Conservation (phyloP, 2,888 invertebrate species). For the Xiphydria camelus region DNA sequence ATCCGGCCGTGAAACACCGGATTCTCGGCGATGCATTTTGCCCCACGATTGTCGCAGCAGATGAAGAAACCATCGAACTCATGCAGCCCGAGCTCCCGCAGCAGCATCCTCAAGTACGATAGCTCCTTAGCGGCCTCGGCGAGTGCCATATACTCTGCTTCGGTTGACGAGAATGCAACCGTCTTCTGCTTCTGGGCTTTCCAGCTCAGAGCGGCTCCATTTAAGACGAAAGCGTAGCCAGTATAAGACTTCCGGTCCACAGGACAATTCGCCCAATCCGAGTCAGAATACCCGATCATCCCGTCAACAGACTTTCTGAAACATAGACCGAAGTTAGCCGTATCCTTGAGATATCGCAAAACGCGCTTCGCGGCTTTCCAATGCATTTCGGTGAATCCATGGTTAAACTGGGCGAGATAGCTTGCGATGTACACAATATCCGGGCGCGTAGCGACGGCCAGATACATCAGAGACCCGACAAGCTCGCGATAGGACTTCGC, state of each 20-base stretch:
- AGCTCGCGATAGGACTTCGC: conserved; percentile 16
- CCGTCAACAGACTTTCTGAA: conserved; percentile 9
- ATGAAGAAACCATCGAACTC: neutral
- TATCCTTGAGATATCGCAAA: conserved; percentile 11
- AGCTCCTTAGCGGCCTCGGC: conserved; percentile 11
- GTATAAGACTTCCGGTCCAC: conserved; percentile 13
- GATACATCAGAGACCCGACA: conserved; percentile 19
- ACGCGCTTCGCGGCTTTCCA: conserved; percentile 18
- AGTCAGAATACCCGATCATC: conserved; percentile 7
- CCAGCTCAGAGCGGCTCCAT: conserved; percentile 12
- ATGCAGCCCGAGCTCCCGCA: conserved; percentile 3
- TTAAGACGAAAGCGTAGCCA: conserved; percentile 11
- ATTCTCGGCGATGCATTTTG: conserved; percentile 11
- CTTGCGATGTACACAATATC: conserved; percentile 20
- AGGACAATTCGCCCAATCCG: conserved; percentile 11
- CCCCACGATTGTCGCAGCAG: conserved; percentile 13
- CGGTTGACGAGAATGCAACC: conserved; percentile 10
- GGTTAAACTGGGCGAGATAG: conserved; percentile 11
- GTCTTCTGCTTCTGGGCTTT: conserved; percentile 11
- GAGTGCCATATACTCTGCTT: conserved; percentile 11
- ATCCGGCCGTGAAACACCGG: conserved; percentile 12
- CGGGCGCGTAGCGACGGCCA: conserved; percentile 18
- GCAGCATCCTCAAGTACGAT: conserved; percentile 6
- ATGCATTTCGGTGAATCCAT: conserved; percentile 3
- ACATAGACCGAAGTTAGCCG: conserved; percentile 9